Evolutionary conservation across 2,888 invertebrate genomes (phyloP).

Genomic region (Cephus pygmeus): DNA sequence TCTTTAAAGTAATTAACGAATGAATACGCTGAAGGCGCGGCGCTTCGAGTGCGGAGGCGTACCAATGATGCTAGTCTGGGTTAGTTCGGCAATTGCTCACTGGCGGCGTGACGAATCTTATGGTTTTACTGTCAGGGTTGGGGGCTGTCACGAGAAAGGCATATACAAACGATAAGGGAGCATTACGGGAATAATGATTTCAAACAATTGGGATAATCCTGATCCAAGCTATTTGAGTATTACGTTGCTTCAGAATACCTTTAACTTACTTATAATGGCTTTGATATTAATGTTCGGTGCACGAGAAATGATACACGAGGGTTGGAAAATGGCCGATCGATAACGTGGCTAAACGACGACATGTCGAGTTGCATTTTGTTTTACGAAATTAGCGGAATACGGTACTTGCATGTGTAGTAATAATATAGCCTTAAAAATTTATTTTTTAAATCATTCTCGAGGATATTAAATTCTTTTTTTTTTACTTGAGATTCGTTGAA

Average conservation of each 20-base stretch:
- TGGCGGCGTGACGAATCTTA: neutral
- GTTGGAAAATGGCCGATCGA: neutral
- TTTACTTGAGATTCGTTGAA: neutral
- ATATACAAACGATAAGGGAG: neutral
- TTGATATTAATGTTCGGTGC: neutral
- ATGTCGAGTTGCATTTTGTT: neutral
- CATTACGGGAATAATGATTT: neutral
- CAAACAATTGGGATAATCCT: neutral
- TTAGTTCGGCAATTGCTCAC: neutral
- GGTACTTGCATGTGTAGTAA: neutral
- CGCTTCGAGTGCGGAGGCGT: slow-evolving; percentile 44
- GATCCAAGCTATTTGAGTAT: neutral
- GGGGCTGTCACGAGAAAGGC: neutral
- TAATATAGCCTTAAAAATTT: neutral
- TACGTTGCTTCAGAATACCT: neutral
- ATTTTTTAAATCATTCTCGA: neutral
- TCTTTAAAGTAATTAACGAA: slow-evolving; percentile 25
- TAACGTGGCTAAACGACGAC: neutral
- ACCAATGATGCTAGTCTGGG: slow-evolving; percentile 31
- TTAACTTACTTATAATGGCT: neutral
- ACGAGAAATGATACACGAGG: neutral
- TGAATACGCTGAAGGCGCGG: slow-evolving; percentile 17
- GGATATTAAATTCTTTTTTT: neutral
- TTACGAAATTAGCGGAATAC: neutral
- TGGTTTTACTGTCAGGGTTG: neutral